phyloP scores from a whole-genome alignment of 1,140 invertebrate genomes.

The Oppia nitens region DNA sequence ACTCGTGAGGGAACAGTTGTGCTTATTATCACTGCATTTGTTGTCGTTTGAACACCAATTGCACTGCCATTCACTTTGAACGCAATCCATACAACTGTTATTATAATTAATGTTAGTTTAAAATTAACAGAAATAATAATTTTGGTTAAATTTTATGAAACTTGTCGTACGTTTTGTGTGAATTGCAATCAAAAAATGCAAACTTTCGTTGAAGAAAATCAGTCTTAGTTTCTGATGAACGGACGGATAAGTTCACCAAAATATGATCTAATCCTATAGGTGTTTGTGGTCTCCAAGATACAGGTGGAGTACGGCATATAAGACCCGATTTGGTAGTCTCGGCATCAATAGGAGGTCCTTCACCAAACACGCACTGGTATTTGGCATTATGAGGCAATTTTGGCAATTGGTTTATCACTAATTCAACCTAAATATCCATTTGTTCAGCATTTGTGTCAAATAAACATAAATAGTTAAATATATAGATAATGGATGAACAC shows the following conservation, averaged over 20 bases:
- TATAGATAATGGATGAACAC: no score
- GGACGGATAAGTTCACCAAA: slow-evolving; percentile 72
- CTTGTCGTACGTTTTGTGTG: slow-evolving; percentile 48
- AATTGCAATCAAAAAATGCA: slow-evolving; percentile 81
- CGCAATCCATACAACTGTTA: slow-evolving; percentile 56
- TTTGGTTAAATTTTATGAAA: slow-evolving; percentile 5
- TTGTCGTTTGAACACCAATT: slow-evolving; percentile 95
- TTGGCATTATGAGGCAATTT: slow-evolving; percentile 69
- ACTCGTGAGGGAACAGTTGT: background rate
- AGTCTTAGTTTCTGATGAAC: slow-evolving; percentile 80
- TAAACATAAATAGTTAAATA: no score
- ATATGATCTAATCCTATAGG: slow-evolving; percentile 67
- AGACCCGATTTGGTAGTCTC: slow-evolving; percentile 55
- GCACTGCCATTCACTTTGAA: slow-evolving; percentile 72
- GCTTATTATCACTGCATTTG: slow-evolving; percentile 45
- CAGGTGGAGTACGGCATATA: slow-evolving; percentile 62
- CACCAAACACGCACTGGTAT: slow-evolving; percentile 79
- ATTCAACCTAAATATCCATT: slow-evolving; percentile 41
- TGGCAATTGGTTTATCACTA: slow-evolving; percentile 72
- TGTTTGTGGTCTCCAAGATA: slow-evolving; percentile 57
- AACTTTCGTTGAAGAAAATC: slow-evolving; percentile 78
- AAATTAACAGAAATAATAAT: slow-evolving; percentile 1
- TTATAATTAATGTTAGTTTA: slow-evolving; percentile 6
- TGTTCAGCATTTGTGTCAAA: no score
- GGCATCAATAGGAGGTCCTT: slow-evolving; percentile 64